phyloP scores from a whole-genome alignment of 1,140 invertebrate species.

The Monochamus saltuarius region DNA sequence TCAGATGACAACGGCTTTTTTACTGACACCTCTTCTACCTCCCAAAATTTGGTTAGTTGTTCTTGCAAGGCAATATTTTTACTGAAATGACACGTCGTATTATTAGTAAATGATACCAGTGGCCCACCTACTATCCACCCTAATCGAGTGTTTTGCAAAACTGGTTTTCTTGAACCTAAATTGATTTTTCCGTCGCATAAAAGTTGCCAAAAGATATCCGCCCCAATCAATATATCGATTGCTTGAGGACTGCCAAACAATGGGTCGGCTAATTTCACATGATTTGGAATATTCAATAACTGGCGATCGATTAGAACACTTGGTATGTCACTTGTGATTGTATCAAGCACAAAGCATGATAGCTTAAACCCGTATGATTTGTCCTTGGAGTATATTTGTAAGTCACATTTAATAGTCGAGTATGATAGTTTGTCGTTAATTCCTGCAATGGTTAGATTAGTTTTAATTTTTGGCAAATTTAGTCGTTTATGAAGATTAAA shows the following conservation, averaged over 20 bases:
- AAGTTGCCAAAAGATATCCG: not conserved
- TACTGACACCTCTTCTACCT: not conserved
- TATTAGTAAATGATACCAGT: not conserved
- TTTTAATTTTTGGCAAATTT: no score
- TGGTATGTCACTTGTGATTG: constrained; percentile 5
- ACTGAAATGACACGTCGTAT: not conserved
- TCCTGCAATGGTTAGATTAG: no score
- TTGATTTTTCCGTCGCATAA: not conserved
- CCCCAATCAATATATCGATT: constrained; percentile 12
- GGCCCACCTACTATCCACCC: constrained; percentile 1
- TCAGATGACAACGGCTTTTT: not conserved
- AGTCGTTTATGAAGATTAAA: not conserved
- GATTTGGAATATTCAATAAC: not conserved
- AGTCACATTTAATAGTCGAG: no score
- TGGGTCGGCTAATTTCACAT: constrained; percentile 6
- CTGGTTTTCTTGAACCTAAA: not conserved
- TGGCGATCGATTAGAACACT: no score
- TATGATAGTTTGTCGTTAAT: no score
- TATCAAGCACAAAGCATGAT: no score
- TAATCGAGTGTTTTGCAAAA: constrained; percentile 14
- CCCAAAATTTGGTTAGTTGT: not conserved
- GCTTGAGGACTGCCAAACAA: not conserved
- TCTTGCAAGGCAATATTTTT: not conserved
- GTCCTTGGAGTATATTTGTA: no score
- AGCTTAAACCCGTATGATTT: no score